phyloP scores from a whole-genome alignment of 2,888 invertebrate genomes.

The Chalcis sispes region DNA sequence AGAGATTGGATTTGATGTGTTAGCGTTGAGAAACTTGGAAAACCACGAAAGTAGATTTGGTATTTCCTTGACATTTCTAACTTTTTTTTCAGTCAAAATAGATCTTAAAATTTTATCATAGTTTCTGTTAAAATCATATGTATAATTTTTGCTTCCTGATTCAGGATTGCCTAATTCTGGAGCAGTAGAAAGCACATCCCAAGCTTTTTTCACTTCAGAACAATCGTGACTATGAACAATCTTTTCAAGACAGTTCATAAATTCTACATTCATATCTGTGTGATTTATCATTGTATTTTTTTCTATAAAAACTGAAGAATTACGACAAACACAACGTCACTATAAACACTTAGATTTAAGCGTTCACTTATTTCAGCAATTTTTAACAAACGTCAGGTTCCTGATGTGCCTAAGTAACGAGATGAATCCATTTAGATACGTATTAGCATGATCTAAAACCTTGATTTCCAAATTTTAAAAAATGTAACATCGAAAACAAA shows the following conservation, averaged over 20 bases:
- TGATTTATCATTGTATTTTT: slow-evolving; percentile 2
- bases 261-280: slow-evolving; percentile 4
- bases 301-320: not conserved
- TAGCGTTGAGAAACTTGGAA: slow-evolving; percentile 64
- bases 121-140: slow-evolving; percentile 17
- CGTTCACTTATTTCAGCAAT: too few species aligned
- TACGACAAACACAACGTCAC: not conserved
- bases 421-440: slow-evolving; percentile 21
- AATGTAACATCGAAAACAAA: too few species aligned
- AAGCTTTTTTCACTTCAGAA: not conserved
- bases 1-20: slow-evolving; percentile 55
- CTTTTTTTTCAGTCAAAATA: slow-evolving; percentile 27
- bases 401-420: slow-evolving; percentile 10
- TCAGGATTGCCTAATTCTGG: slow-evolving; percentile 60
- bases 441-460: not conserved
- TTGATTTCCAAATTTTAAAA: slow-evolving; percentile 15
- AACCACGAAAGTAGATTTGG: slow-evolving; percentile 67
- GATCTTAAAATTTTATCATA: slow-evolving; percentile 17
- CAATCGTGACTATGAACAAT: slow-evolving; percentile 8
- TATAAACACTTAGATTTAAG: too few species aligned
- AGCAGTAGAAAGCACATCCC: slow-evolving; percentile 26
- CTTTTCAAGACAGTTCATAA: slow-evolving; percentile 17
- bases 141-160: slow-evolving; percentile 9
- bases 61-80: slow-evolving; percentile 64
- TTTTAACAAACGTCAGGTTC: slow-evolving; percentile 14